Conservation (phyloP, 2,797 vertebrate genomes). For the Pseudochaenichthys georgianus region DNA sequence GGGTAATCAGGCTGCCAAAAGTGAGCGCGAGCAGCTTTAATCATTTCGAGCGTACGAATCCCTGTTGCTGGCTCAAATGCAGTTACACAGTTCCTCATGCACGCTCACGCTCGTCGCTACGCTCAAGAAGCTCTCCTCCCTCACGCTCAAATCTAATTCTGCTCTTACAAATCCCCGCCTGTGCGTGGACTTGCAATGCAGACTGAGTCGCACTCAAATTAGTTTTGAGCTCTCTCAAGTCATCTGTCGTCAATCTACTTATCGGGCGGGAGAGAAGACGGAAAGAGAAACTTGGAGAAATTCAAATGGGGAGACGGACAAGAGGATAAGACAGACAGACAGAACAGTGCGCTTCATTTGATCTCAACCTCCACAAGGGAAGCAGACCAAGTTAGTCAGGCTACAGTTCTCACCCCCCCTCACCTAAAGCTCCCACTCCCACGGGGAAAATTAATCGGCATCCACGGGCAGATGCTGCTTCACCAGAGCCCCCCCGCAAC, state of each 20-base stretch:
- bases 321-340: slow-evolving; percentile 19
- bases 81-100: background rate
- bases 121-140: background rate
- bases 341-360: slow-evolving; percentile 34
- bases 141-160: background rate
- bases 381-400: slow-evolving; percentile 20
- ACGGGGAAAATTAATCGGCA: slow-evolving; percentile 24
- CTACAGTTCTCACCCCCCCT: slow-evolving; percentile 9
- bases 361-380: slow-evolving; percentile 37
- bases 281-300: background rate
- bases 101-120: background rate
- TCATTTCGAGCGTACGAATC: background rate
- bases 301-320: background rate
- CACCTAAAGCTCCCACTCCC: slow-evolving; percentile 13
- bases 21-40: background rate
- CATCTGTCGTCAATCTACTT: background rate
- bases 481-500: slow-evolving; percentile 9
- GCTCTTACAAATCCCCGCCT: background rate
- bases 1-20: background rate
- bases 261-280: background rate
- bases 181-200: background rate
- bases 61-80: background rate
- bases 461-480: slow-evolving; percentile 6
- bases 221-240: background rate
- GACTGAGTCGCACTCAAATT: background rate